phyloP scores from a whole-genome alignment of 2,797 vertebrate species.

The Chiloscyllium punctatum region DNA sequence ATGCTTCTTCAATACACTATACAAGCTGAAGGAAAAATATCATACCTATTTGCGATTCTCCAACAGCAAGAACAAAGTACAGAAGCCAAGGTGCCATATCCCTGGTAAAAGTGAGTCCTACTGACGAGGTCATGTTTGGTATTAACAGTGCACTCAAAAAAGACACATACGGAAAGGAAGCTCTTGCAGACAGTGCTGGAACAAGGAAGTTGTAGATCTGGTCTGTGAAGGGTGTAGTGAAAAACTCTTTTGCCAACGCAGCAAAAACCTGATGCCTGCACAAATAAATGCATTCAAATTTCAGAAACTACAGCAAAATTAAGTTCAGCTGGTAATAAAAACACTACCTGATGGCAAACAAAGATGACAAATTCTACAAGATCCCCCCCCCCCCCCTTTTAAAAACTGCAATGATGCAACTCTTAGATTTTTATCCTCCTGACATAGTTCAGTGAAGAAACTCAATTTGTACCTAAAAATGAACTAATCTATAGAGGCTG shows the following conservation, averaged over 20 bases:
- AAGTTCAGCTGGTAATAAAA: background rate
- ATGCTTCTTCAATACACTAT: background rate
- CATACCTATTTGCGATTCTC: slow-evolving; percentile 80
- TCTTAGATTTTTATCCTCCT: background rate
- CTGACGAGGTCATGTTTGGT: slow-evolving; percentile 54
- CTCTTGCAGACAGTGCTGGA: slow-evolving; percentile 77
- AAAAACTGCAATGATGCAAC: background rate
- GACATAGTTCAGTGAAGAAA: background rate
- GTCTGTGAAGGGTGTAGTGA: slow-evolving; percentile 87
- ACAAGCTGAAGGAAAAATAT: background rate
- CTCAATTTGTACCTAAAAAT: background rate
- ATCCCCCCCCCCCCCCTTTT: background rate
- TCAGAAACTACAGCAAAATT: background rate
- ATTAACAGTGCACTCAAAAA: slow-evolving; percentile 80
- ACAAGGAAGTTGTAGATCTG: slow-evolving; percentile 92
- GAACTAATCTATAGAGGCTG: background rate
- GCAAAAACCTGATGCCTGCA: slow-evolving; percentile 84
- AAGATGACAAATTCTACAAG: background rate
- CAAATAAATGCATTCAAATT: slow-evolving; percentile 37
- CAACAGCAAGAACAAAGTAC: slow-evolving; percentile 85
- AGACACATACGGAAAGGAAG: slow-evolving; percentile 80
- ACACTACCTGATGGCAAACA: background rate
- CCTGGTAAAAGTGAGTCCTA: slow-evolving; percentile 44
- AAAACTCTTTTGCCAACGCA: slow-evolving; percentile 88
- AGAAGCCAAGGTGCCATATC: slow-evolving; percentile 83